These are phyloP conservation scores for Corvus cornix DNA, from an alignment of 2,113 vertebrate genomes.

Conservation along the genomic window DNA sequence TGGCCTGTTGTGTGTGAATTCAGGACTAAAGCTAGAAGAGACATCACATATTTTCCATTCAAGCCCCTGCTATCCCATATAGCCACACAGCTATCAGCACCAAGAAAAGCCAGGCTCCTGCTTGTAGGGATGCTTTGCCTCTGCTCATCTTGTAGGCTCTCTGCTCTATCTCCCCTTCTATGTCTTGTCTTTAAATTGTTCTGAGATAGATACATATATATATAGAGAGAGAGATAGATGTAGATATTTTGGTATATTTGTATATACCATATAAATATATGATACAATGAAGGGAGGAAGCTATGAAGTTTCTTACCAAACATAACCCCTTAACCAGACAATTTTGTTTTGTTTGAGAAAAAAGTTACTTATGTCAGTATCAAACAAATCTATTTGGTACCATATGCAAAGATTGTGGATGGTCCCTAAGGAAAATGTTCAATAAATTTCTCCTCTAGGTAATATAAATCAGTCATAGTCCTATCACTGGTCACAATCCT, in stretches of 20 bases:
- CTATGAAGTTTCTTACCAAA: background rate
- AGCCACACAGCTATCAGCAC: background rate
- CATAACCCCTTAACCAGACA: background rate
- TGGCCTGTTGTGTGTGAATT: background rate
- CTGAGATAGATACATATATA: background rate
- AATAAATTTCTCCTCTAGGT: background rate
- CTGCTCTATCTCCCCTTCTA: background rate
- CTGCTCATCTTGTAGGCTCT: background rate
- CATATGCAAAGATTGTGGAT: background rate
- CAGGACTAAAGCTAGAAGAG: background rate
- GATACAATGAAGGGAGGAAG: background rate
- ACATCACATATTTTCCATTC: accelerated
- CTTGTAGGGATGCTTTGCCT: background rate
- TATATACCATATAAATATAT: background rate
- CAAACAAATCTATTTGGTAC: background rate
- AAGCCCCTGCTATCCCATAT: background rate
- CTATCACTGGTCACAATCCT: background rate
- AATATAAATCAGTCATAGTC: background rate
- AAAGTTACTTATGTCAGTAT: background rate
- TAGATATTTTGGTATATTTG: background rate
- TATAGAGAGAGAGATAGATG: background rate
- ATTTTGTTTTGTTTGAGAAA: background rate
- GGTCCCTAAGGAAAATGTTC: background rate
- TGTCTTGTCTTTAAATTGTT: background rate
- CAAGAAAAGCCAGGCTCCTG: background rate